Evolutionary conservation across 2,888 invertebrate genomes (phyloP).

Genomic region (Napeogenes inachia): DNA sequence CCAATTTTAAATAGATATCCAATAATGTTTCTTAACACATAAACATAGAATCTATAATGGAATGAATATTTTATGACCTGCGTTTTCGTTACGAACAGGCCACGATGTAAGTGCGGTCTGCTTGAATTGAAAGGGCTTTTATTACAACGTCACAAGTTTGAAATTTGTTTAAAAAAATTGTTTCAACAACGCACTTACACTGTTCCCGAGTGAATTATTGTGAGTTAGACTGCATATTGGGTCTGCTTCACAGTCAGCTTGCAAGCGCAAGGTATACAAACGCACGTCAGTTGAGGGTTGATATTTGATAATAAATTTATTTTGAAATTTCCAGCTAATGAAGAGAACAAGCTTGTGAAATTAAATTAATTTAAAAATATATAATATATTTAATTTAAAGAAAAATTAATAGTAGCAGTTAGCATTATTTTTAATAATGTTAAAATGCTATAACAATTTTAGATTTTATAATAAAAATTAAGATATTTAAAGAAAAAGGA

Average conservation of each 20-base stretch:
- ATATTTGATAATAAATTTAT: constrained; percentile 5
- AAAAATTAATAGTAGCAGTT: no score
- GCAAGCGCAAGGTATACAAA: constrained; percentile 37
- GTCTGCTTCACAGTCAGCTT: constrained; percentile 40
- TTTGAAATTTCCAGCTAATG: neutral
- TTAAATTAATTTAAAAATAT: no score
- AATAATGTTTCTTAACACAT: constrained; percentile 1
- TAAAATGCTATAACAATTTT: no score
- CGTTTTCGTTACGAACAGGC: neutral
- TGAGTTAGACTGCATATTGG: constrained; percentile 44
- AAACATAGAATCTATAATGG: constrained; percentile 11
- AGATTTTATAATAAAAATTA: no score
- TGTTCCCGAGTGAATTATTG: constrained; percentile 36
- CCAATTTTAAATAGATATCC: constrained; percentile 1
- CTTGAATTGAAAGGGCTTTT: constrained; percentile 1
- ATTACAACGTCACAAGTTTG: constrained; percentile 7
- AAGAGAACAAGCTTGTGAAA: neutral
- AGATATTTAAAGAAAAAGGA: no score
- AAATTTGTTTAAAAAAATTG: constrained; percentile 5
- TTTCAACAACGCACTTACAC: constrained; percentile 17
- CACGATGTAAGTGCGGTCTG: neutral
- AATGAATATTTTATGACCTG: constrained; percentile 4
- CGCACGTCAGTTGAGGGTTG: constrained; percentile 21
- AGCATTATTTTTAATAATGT: no score
- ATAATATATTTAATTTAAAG: neutral